Percentiles rank a stretch among this genome's conserved stretches.
These are phyloP conservation scores for Sakesphorus luctuosus DNA, from an alignment of 2,113 vertebrate genomes.

Conservation along the genomic window DNA sequence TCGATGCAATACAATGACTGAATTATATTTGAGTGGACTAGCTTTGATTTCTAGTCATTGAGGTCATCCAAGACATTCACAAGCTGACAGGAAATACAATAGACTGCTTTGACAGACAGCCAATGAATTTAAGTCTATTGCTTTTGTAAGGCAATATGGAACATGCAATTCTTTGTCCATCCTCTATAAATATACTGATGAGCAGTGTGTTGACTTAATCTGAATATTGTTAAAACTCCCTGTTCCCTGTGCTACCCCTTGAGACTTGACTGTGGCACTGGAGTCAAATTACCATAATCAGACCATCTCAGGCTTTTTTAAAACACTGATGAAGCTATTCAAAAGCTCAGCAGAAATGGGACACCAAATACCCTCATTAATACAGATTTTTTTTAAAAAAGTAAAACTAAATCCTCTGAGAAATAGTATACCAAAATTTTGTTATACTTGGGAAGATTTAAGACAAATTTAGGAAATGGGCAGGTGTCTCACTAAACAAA, in stretches of 20 bases:
- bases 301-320: background rate
- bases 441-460: background rate
- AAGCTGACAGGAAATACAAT: conserved; percentile 48
- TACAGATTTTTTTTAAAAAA: background rate
- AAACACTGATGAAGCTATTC: conserved; percentile 47
- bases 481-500: background rate
- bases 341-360: background rate
- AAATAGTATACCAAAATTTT: background rate
- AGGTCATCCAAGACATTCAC: conserved; percentile 52
- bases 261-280: background rate
- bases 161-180: background rate
- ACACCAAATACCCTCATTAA: background rate
- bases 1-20: conserved; percentile 52
- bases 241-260: background rate
- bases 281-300: conserved; percentile 39
- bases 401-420: background rate
- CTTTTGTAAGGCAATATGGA: conserved; percentile 16
- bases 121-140: conserved; percentile 16
- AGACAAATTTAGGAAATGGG: background rate
- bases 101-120: conserved; percentile 37
- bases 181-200: conserved; percentile 40
- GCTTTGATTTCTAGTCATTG: conserved; percentile 54
- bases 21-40: conserved; percentile 44
- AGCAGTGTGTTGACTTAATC: conserved; percentile 15
- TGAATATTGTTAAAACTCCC: conserved; percentile 3